Conservation (phyloP, 2,797 vertebrate species). For the Tamandua tetradactyla region DNA sequence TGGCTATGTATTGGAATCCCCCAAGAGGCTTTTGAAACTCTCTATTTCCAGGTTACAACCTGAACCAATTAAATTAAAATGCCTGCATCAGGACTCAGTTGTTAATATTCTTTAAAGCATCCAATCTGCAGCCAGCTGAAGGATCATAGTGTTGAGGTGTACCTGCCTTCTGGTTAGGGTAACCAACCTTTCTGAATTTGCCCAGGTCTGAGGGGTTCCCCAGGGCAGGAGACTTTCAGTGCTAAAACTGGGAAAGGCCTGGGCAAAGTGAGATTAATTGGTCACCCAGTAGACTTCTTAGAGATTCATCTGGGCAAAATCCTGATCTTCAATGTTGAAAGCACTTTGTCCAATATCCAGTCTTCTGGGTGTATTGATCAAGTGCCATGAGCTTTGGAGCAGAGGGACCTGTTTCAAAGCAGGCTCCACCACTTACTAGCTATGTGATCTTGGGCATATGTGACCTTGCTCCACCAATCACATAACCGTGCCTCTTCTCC, state of each 20-base stretch:
- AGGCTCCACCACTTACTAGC: neutral
- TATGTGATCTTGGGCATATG: neutral
- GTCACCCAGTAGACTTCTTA: neutral
- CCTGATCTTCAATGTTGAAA: neutral
- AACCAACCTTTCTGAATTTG: neutral
- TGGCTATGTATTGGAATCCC: neutral
- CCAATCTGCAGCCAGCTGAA: neutral
- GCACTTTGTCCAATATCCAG: too few species aligned
- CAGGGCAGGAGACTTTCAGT: neutral
- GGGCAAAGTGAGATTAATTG: neutral
- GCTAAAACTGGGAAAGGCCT: neutral
- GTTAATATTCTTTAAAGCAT: neutral
- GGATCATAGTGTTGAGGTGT: neutral
- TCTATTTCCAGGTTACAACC: neutral
- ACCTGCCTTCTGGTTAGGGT: neutral
- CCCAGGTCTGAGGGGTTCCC: neutral
- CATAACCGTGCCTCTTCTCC: neutral
- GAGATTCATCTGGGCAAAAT: neutral
- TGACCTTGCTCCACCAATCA: neutral
- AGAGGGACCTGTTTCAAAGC: neutral
- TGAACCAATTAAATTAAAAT: neutral
- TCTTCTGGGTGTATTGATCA: neutral
- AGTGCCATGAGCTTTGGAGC: neutral
- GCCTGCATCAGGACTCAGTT: neutral
- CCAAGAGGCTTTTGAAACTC: neutral